A percentile compares a stretch with the other conserved stretches of the same genome.
Conservation (phyloP, 2,113 vertebrate genomes). For the Hucho hucho region DNA sequence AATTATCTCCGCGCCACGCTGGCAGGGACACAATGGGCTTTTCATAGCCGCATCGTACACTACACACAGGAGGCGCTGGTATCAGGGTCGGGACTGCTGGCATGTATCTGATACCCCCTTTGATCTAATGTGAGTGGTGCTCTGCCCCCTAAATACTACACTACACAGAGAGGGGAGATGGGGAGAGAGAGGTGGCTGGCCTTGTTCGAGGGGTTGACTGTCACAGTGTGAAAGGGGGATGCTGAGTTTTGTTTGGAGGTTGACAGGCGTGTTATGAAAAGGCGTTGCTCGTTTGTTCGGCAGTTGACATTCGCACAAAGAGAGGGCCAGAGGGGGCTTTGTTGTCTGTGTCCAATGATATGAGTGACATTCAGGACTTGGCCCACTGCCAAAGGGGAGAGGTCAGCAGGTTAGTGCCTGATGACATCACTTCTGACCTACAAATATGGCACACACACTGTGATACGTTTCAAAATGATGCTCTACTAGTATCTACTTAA, state of each 20-base stretch:
- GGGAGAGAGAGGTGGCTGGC: conserved; percentile 35
- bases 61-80: conserved; percentile 21
- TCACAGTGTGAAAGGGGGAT: conserved; percentile 54
- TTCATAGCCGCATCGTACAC: conserved; percentile 44
- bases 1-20: conserved; percentile 65
- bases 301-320: conserved; percentile 64
- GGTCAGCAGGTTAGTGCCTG: conserved; percentile 61
- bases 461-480: background rate
- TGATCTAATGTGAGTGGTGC: conserved; percentile 65
- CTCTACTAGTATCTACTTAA: conserved; percentile 20
- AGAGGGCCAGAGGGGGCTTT: conserved; percentile 10
- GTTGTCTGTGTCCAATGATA: conserved; percentile 26
- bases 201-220: conserved; percentile 57
- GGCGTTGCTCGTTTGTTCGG: conserved; percentile 52
- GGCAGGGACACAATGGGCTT: conserved; percentile 65
- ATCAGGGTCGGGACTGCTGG: conserved; percentile 57
- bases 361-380: conserved; percentile 58
- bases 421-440: conserved; percentile 38
- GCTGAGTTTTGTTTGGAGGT: conserved; percentile 61
- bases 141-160: conserved; percentile 33
- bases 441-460: conserved; percentile 21
- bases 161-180: conserved; percentile 14
- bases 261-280: conserved; percentile 42
- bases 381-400: conserved; percentile 42
- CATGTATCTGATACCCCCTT: conserved; percentile 67